Evolutionary conservation across 2,888 invertebrate species (phyloP), one percentile per base, ranked within the genome.

Genomic region (Yponomeuta sedellus): DNA sequence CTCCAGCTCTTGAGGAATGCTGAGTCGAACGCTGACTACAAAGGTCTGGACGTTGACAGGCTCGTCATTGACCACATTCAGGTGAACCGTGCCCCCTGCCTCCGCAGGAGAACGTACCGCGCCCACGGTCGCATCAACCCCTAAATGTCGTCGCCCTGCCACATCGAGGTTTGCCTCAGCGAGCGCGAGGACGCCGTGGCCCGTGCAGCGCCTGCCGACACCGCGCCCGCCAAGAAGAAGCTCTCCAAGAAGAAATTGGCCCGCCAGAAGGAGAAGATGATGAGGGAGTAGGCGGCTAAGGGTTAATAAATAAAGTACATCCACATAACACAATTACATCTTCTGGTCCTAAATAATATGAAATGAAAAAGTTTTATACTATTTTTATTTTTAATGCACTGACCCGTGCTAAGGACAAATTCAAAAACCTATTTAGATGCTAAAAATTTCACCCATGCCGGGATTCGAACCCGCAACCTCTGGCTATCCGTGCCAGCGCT

Each of bases 101-200:
- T 99, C 88, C 96, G 99, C 80, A 94, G 99, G 81, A 95, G 99
- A 79, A 99, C 99, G 40, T 99, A 99, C 93, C 95, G 99, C 89
- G 99, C 99, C 73, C 99, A 99, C 88, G 99, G 99, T 92, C 96
- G 99, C 79, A 99, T 99, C 85, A 99, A 99, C 87, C 99, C 99
- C 11, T 99, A 98, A 93, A 99, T 99, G 99, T 98, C 98, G 72
- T 98, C 98, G 19, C 99, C 99, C 40, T 99, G 99, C 88, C 99
- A 99, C 93, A 97, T 99, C 80, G 34, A 65, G 65, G 96, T 99
- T 68, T 98, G 99, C 82, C 93, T 99, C 70, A 96, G 98, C 64
- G 99, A 99, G 90, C 96, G 97, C 78, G 99, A 99, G 86, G 96
- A 97, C 81, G 95, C 97, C 57, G 97, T 98, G 22, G 89, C 92